phyloP scores from a whole-genome alignment of 2,797 vertebrate species.

The Dryobates pubescens region DNA sequence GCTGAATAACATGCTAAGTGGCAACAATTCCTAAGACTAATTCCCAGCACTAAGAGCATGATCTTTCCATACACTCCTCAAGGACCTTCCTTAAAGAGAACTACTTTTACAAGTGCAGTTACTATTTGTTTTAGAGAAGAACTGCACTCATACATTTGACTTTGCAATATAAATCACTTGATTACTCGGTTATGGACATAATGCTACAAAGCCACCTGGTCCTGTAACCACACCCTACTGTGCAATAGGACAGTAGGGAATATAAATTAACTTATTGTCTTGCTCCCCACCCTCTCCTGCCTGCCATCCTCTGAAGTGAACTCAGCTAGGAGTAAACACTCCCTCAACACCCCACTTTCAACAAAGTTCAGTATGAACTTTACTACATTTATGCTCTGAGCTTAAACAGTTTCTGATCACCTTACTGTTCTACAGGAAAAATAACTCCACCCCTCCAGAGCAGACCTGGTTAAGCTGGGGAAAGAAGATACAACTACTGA shows the following conservation, averaged over 20 bases:
- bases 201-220: not conserved
- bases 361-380: not conserved
- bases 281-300: not conserved
- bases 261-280: not conserved
- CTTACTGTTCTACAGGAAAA: not conserved
- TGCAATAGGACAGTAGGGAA: not conserved
- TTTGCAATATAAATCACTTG: not conserved
- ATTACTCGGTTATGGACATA: not conserved
- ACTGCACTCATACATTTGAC: not conserved
- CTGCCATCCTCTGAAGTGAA: not conserved
- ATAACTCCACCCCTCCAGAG: not conserved
- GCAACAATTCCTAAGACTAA: not conserved
- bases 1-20: not conserved
- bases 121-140: not conserved
- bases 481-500: not conserved
- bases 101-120: not conserved
- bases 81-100: constrained; percentile 34
- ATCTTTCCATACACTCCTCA: not conserved
- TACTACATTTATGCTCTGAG: not conserved
- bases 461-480: not conserved
- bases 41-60: not conserved
- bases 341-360: not conserved
- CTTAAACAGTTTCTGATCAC: not conserved
- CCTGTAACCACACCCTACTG: not conserved
- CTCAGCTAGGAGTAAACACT: not conserved